Evolutionary conservation across 2,113 vertebrate genomes (phyloP).

Genomic region (Pseudopodoces humilis): DNA sequence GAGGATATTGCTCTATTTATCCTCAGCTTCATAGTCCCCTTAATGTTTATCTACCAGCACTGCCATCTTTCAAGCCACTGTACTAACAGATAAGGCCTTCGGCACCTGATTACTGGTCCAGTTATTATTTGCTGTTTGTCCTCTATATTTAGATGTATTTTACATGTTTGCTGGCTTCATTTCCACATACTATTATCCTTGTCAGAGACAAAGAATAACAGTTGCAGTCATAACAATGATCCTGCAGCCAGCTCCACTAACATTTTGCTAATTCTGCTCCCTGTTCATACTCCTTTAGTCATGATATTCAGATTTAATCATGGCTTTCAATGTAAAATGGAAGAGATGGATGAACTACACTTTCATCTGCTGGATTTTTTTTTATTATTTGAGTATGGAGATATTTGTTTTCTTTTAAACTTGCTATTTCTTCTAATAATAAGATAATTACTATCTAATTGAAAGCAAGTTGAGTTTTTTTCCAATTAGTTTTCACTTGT

Average conservation of each 20-base stretch:
- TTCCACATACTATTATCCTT: constrained; percentile 33
- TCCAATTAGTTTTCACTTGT: background rate
- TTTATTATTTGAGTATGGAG: background rate
- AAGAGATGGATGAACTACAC: background rate
- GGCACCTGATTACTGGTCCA: constrained; percentile 46
- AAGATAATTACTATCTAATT: background rate
- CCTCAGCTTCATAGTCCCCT: constrained; percentile 59
- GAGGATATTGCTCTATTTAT: constrained; percentile 75
- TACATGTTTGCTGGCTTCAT: constrained; percentile 50
- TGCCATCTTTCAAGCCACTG: constrained; percentile 59
- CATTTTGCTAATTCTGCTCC: background rate
- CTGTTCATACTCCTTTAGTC: background rate
- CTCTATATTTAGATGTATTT: constrained; percentile 54
- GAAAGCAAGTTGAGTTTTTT: background rate
- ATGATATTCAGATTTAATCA: background rate
- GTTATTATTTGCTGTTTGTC: constrained; percentile 41
- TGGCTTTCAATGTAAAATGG: background rate
- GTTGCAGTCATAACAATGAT: constrained; percentile 10
- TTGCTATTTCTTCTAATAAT: background rate
- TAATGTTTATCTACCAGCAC: constrained; percentile 62
- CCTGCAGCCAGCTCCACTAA: background rate
- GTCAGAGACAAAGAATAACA: constrained; percentile 15
- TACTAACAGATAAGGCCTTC: constrained; percentile 72
- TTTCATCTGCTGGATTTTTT: background rate
- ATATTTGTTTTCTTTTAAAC: background rate